Conservation (phyloP, 2,888 invertebrate genomes). For the Autographa pulchrina region DNA sequence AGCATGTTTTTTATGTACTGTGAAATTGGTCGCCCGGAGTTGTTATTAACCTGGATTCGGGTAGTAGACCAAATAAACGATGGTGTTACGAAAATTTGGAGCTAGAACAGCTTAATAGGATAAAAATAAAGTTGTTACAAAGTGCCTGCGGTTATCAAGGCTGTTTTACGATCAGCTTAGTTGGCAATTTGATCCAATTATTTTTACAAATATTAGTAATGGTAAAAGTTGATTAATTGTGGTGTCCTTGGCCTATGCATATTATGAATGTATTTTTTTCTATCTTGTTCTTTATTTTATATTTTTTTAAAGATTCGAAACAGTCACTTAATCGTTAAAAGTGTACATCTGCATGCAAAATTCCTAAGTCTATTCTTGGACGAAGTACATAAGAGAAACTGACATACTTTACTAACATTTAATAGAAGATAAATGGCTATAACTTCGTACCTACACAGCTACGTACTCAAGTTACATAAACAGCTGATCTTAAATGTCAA, state of each 20-base stretch:
- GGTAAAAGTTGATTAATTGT: background rate
- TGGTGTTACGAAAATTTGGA: background rate
- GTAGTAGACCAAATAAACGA: slow-evolving; percentile 19
- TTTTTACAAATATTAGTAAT: background rate
- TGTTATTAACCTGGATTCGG: slow-evolving; percentile 27
- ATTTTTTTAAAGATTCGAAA: no score
- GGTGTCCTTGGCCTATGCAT: background rate
- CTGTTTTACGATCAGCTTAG: slow-evolving; percentile 1
- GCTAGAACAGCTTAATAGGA: background rate
- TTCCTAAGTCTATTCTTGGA: background rate
- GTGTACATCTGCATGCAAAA: background rate
- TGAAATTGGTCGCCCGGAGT: slow-evolving; percentile 10
- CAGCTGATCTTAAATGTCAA: slow-evolving; percentile 4
- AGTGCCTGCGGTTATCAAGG: background rate
- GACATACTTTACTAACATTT: slow-evolving; percentile 4
- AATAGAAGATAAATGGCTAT: slow-evolving; percentile 4
- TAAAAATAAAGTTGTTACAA: background rate
- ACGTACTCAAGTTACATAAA: background rate
- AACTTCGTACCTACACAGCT: background rate
- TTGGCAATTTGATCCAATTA: background rate
- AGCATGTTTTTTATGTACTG: slow-evolving; percentile 20
- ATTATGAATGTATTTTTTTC: background rate
- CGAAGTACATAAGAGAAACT: slow-evolving; percentile 4
- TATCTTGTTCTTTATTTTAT: no score
- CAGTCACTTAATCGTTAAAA: no score